phyloP scores from a whole-genome alignment of 2,888 invertebrate genomes.

The Hypercompe scribonia region DNA sequence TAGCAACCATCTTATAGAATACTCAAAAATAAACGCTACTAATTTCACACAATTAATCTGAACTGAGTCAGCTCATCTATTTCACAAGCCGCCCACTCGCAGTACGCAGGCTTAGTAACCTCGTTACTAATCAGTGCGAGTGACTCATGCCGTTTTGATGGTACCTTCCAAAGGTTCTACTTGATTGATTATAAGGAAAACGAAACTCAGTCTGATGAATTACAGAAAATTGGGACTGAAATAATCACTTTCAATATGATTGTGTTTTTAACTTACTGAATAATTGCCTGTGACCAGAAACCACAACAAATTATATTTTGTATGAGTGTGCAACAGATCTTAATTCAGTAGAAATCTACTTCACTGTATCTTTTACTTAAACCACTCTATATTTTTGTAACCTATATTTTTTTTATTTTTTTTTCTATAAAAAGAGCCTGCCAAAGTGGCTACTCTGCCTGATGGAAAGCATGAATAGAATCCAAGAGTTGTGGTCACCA shows the following conservation, averaged over 20 bases:
- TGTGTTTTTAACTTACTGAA: neutral
- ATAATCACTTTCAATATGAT: neutral
- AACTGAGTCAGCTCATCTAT: constrained; percentile 52
- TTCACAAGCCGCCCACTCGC: constrained; percentile 49
- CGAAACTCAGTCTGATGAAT: neutral
- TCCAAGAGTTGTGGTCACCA: too few relatives aligned
- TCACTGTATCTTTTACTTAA: too few relatives aligned
- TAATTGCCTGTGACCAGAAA: too few relatives aligned
- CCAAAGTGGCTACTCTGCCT: too few relatives aligned
- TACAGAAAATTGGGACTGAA: neutral
- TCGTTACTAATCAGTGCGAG: constrained; percentile 36
- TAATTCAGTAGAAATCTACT: too few relatives aligned
- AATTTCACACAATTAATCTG: constrained; percentile 41
- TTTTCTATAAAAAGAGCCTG: too few relatives aligned
- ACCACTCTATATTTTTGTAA: too few relatives aligned
- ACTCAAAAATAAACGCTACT: constrained; percentile 19
- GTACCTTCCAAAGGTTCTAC: constrained; percentile 24
- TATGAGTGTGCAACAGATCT: too few relatives aligned
- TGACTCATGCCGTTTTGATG: constrained; percentile 36
- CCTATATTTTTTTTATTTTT: too few relatives aligned
- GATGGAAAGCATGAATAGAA: too few relatives aligned
- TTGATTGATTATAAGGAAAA: constrained; percentile 16
- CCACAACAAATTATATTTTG: too few relatives aligned
- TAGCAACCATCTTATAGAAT: neutral
- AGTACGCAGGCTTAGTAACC: constrained; percentile 43